A percentile compares a stretch with the other conserved stretches of the same genome.
Conservation (phyloP, 2,888 invertebrate species). For the Mystacides longicornis region DNA sequence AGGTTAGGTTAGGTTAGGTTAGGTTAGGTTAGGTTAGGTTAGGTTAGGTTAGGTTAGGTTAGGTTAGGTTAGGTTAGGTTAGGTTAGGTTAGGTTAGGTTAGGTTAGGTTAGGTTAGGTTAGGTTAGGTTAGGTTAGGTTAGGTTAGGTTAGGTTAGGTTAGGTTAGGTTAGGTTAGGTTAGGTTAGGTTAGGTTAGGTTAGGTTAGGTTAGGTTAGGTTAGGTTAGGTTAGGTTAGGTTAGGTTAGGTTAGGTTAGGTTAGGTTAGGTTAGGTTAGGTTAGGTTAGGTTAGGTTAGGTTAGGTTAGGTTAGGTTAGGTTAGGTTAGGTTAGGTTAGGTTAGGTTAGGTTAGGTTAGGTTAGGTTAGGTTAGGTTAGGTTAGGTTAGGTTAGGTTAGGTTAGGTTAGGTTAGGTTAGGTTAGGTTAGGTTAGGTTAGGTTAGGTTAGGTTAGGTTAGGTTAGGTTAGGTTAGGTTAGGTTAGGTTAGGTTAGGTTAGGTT, state of each 20-base stretch:
- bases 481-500: conserved; percentile 13
- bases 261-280: conserved; percentile 22
- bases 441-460: conserved; percentile 16
- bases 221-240: conserved; percentile 26
- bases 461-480: conserved; percentile 13
- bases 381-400: conserved; percentile 4
- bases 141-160: conserved; percentile 22
- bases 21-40: conserved; percentile 7
- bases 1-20: conserved; percentile 8
- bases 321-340: conserved; percentile 16
- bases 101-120: conserved; percentile 21
- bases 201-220: conserved; percentile 24
- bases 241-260: conserved; percentile 26
- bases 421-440: conserved; percentile 14
- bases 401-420: conserved; percentile 12
- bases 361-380: conserved; percentile 8
- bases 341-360: conserved; percentile 14
- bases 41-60: conserved; percentile 8
- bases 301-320: conserved; percentile 23
- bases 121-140: conserved; percentile 21
- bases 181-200: conserved; percentile 26
- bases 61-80: conserved; percentile 8
- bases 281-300: conserved; percentile 22
- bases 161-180: conserved; percentile 24
- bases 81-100: conserved; percentile 12